Conservation (phyloP, 2,888 invertebrate species). For the Sarcophaga carnaria region DNA sequence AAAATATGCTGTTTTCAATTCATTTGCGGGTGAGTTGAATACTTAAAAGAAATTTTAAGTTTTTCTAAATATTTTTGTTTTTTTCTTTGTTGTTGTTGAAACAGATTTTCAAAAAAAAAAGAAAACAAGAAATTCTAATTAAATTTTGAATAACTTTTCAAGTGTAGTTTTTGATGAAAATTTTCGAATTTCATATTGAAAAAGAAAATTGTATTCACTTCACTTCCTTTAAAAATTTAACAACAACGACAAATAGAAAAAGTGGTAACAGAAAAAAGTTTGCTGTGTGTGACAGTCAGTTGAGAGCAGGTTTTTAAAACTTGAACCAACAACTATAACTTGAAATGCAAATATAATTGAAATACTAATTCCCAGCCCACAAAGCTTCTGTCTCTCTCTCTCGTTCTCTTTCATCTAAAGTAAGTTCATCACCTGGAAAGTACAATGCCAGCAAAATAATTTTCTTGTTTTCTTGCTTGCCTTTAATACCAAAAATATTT, state of each 20-base stretch:
- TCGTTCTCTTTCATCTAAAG: neutral
- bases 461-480: neutral
- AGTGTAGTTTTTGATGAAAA: neutral
- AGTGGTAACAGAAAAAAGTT: neutral
- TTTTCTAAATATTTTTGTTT: too few species aligned
- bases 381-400: neutral
- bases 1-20: too few species aligned
- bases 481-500: slow-evolving; percentile 23
- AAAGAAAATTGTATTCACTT: neutral
- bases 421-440: neutral
- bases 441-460: neutral
- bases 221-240: neutral
- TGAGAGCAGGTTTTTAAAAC: neutral
- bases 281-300: neutral
- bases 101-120: neutral
- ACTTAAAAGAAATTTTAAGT: too few species aligned
- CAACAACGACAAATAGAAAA: neutral
- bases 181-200: neutral
- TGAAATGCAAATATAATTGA: slow-evolving; percentile 17
- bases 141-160: neutral
- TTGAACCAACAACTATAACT: neutral
- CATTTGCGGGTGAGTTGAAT: too few species aligned
- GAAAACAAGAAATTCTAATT: neutral
- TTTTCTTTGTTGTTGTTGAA: too few species aligned
- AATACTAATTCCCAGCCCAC: neutral